Evolutionary conservation across 2,888 invertebrate species (phyloP).

Genomic region (Eupeodes luniger): DNA sequence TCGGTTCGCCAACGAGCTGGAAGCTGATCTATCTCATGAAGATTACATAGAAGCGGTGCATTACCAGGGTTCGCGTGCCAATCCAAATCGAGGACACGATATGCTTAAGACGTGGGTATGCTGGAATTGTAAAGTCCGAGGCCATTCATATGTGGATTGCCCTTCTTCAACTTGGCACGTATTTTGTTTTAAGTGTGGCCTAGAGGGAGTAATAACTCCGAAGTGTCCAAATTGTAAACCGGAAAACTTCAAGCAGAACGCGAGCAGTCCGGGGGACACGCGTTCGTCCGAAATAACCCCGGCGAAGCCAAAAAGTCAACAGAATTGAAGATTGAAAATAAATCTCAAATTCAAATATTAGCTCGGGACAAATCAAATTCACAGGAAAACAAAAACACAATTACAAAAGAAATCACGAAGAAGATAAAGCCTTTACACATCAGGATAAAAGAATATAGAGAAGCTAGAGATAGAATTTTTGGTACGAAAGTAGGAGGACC

Average conservation of each 20-base stretch:
- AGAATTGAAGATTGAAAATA: background rate
- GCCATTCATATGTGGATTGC: background rate
- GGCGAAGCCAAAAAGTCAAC: background rate
- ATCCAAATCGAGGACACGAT: background rate
- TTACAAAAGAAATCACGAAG: background rate
- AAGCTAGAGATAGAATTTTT: background rate
- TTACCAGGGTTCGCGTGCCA: background rate
- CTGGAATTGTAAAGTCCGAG: background rate
- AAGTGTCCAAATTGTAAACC: background rate
- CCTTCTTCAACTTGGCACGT: background rate
- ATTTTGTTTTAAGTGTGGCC: background rate
- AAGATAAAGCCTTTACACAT: background rate
- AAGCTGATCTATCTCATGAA: too few species aligned
- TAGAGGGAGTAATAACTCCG: constrained; percentile 2
- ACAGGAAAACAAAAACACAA: background rate
- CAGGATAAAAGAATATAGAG: background rate
- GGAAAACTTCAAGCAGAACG: background rate
- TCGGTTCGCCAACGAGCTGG: too few species aligned
- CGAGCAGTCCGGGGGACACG: background rate
- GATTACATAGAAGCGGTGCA: background rate
- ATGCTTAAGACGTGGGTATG: background rate
- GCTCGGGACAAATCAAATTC: background rate
- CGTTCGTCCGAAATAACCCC: background rate
- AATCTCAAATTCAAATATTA: background rate
- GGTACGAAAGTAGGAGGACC: background rate